These are phyloP conservation scores for Penaeus indicus DNA, from an alignment of 1,140 invertebrate species.

Conservation along the genomic window DNA sequence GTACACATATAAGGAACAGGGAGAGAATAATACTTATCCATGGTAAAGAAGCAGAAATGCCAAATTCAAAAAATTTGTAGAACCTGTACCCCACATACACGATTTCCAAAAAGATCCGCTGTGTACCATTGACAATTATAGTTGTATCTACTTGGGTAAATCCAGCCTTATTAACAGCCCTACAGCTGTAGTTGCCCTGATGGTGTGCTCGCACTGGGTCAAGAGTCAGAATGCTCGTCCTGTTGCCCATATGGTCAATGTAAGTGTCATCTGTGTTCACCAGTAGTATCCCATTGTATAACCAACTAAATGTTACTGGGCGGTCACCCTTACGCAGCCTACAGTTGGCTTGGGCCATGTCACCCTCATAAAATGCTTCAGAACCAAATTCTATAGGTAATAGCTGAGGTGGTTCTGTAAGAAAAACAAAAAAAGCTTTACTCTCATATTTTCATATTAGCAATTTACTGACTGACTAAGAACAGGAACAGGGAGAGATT, in stretches of 20 bases:
- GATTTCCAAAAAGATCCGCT: constrained; percentile 12
- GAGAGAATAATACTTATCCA: not conserved
- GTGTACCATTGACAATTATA: constrained; percentile 65
- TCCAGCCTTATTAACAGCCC: constrained; percentile 79
- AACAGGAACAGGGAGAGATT: constrained; percentile 54
- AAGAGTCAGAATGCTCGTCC: constrained; percentile 66
- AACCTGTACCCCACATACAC: constrained; percentile 36
- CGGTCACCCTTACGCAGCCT: constrained; percentile 86
- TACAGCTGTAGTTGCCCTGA: constrained; percentile 70
- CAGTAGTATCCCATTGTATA: constrained; percentile 76
- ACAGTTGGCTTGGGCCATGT: constrained; percentile 79
- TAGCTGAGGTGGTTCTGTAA: constrained; percentile 64
- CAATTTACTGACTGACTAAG: not conserved
- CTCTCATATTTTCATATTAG: not conserved
- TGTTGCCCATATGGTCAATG: constrained; percentile 56
- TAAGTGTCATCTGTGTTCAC: constrained; percentile 50
- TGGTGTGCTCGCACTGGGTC: constrained; percentile 66
- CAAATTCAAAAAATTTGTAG: not conserved
- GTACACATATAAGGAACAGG: constrained; percentile 8
- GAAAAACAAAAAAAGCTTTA: constrained; percentile 38
- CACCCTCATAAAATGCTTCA: constrained; percentile 70
- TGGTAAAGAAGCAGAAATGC: too few species aligned
- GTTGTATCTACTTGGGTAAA: constrained; percentile 56
- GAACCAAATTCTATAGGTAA: constrained; percentile 65
- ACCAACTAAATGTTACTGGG: constrained; percentile 84